A percentile compares a stretch with the other conserved stretches of the same genome.
phyloP scores from a whole-genome alignment of 2,888 invertebrate genomes.

The Eupithecia dodoneata region DNA sequence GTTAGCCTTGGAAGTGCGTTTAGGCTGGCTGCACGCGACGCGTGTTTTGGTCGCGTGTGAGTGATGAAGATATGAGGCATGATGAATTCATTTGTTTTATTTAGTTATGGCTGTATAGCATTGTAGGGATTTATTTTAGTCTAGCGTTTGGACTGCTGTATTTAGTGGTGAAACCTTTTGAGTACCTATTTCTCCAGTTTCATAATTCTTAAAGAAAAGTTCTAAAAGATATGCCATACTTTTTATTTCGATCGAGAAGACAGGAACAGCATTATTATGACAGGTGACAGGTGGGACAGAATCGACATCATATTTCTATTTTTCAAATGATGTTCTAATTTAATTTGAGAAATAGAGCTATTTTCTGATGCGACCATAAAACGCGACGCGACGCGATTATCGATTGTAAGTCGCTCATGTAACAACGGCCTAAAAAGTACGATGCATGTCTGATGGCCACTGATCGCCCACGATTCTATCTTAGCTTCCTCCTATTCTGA shows the following conservation, averaged over 20 bases:
- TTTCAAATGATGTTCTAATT: not conserved
- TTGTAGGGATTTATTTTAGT: constrained; percentile 10
- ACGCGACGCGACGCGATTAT: not conserved
- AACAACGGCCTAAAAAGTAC: not conserved
- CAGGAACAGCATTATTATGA: too few relatives aligned
- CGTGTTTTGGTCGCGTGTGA: constrained; percentile 29
- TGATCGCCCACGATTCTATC: constrained; percentile 7
- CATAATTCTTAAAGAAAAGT: not conserved
- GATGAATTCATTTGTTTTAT: constrained; percentile 12
- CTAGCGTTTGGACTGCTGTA: not conserved
- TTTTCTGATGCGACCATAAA: not conserved
- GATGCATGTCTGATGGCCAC: not conserved
- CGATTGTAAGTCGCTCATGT: not conserved
- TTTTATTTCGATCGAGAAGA: not conserved
- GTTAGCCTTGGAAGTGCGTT: constrained; percentile 75
- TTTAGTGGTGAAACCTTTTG: not conserved
- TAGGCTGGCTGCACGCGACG: constrained; percentile 55
- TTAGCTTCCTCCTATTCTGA: not conserved
- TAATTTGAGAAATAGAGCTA: not conserved
- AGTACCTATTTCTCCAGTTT: not conserved
- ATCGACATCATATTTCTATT: not conserved
- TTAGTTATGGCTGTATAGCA: not conserved
- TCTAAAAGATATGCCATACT: not conserved
- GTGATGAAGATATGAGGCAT: not conserved
- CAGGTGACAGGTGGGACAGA: not conserved